These are phyloP conservation scores for Polypterus senegalus DNA, from an alignment of 2,113 vertebrate species.

Conservation along the genomic window DNA sequence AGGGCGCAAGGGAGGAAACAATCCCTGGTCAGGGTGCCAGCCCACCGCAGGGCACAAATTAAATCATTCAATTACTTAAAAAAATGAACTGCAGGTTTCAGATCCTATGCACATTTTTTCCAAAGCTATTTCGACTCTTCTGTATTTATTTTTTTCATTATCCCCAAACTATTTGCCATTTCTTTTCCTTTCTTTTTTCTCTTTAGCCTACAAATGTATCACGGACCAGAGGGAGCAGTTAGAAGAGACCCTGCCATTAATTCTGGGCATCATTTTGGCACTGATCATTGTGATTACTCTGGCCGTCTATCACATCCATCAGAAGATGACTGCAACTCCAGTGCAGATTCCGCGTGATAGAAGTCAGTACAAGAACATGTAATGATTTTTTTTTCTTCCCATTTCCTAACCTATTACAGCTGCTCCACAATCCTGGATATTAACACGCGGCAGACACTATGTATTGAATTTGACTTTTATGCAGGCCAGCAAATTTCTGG, in stretches of 20 bases:
- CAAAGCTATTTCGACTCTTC: no score
- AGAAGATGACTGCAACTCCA: conserved; percentile 78
- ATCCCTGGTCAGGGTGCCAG: no score
- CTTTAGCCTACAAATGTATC: conserved; percentile 80
- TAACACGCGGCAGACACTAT: no score
- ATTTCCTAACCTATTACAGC: background rate
- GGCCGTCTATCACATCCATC: conserved; percentile 83
- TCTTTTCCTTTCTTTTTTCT: conserved; percentile 19
- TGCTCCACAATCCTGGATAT: background rate
- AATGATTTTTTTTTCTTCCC: conserved; percentile 27
- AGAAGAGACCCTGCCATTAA: conserved; percentile 83
- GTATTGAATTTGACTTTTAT: no score
- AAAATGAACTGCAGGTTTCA: no score
- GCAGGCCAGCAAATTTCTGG: no score
- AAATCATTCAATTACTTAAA: no score
- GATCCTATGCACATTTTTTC: no score
- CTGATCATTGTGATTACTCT: conserved; percentile 78
- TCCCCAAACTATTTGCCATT: no score
- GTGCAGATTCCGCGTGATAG: conserved; percentile 80
- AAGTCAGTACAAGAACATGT: conserved; percentile 97
- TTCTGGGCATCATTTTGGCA: conserved; percentile 79
- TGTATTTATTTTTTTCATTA: no score
- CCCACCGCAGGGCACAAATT: no score
- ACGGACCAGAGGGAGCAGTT: conserved; percentile 85
- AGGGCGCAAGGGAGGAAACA: no score